A percentile compares a stretch with the other conserved stretches of the same genome.
Conservation (phyloP, 2,113 vertebrate genomes). For the Anarrhichthys ocellatus region DNA sequence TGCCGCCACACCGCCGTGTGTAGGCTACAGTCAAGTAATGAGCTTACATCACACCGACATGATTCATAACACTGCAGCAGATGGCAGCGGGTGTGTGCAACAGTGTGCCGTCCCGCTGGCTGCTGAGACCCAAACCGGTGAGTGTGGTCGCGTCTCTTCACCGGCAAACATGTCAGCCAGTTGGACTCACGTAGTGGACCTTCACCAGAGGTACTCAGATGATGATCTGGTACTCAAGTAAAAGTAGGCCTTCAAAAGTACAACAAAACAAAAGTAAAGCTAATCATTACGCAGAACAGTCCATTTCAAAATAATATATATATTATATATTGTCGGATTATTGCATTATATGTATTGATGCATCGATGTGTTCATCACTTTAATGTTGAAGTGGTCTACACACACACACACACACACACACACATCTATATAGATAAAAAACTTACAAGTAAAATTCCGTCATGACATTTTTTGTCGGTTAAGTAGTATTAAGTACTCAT, state of each 20-base stretch:
- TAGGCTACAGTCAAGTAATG: slow-evolving; percentile 16
- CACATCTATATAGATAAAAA: too few species aligned
- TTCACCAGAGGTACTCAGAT: not conserved
- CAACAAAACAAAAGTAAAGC: too few species aligned
- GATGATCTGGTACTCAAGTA: not conserved
- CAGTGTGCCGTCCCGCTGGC: not conserved
- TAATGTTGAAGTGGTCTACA: too few species aligned
- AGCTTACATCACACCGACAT: slow-evolving; percentile 21
- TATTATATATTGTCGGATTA: too few species aligned
- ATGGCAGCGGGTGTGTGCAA: slow-evolving; percentile 49
- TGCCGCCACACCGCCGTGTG: not conserved
- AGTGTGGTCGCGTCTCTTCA: slow-evolving; percentile 11
- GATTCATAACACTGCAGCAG: slow-evolving; percentile 42
- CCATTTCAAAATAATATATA: too few species aligned
- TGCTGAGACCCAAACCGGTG: not conserved
- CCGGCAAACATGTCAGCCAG: not conserved
- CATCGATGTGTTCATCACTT: too few species aligned
- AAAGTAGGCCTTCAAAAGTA: not conserved
- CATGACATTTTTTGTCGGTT: too few species aligned
- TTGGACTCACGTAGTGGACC: not conserved
- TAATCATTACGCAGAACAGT: too few species aligned
- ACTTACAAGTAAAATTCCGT: too few species aligned
- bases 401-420: too few species aligned
- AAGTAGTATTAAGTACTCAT: too few species aligned
- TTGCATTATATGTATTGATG: too few species aligned